A percentile compares a stretch with the other conserved stretches of the same genome.
phyloP scores from a whole-genome alignment of 2,888 invertebrate genomes.

The Aricia artaxerxes region DNA sequence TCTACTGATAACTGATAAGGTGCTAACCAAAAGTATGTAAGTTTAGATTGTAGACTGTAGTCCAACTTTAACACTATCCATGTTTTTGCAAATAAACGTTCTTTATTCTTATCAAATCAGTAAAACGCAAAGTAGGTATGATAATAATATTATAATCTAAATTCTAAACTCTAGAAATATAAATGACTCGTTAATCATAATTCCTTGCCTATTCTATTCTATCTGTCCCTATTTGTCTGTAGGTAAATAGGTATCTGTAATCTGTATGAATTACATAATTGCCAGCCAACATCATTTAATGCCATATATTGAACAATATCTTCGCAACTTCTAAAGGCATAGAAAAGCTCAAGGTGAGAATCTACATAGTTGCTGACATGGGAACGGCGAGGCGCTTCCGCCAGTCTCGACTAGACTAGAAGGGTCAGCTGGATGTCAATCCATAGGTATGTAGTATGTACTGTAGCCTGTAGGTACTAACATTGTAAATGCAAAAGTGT shows the following conservation, averaged over 20 bases:
- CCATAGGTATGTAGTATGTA: background rate
- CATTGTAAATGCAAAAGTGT: background rate
- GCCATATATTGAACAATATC: constrained; percentile 16
- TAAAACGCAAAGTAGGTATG: too few relatives aligned
- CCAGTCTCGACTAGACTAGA: background rate
- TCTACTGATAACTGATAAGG: too few relatives aligned
- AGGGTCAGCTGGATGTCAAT: background rate
- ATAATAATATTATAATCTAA: too few relatives aligned
- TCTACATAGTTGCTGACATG: constrained; percentile 19
- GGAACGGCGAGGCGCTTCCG: constrained; percentile 19
- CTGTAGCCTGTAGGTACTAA: background rate
- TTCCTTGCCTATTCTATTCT: background rate
- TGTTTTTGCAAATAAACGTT: too few relatives aligned
- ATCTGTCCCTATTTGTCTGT: background rate
- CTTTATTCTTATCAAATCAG: too few relatives aligned
- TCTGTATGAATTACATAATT: background rate
- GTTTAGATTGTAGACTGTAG: too few relatives aligned
- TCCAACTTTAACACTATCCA: too few relatives aligned
- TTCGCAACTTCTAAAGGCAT: constrained; percentile 1
- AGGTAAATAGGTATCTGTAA: background rate
- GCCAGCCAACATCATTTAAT: background rate
- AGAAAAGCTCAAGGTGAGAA: constrained; percentile 29
- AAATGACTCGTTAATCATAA: background rate
- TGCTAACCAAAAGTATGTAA: too few relatives aligned
- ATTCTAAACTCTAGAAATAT: background rate